Evolutionary conservation across 2,797 vertebrate genomes (phyloP).

Genomic region (Trachurus trachurus): DNA sequence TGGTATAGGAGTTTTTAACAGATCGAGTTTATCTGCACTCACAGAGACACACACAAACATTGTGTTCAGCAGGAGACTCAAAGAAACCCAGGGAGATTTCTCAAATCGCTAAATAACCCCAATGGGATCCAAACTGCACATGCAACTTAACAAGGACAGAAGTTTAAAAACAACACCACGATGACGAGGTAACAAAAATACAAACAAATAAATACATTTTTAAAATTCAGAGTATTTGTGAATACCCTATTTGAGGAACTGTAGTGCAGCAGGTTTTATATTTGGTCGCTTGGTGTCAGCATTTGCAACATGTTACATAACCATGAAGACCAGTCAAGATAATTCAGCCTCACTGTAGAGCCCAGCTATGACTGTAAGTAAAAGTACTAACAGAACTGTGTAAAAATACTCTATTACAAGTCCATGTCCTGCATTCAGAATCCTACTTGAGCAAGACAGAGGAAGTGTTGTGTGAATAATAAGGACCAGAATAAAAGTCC

Average conservation of each 20-base stretch:
- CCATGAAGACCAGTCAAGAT: background rate
- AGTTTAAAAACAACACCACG: background rate
- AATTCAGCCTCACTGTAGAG: too few relatives aligned
- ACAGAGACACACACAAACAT: background rate
- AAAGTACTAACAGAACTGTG: background rate
- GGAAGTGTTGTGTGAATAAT: background rate
- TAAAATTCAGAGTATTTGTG: background rate
- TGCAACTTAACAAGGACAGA: background rate
- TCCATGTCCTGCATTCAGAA: background rate
- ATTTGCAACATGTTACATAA: slow-evolving; percentile 28
- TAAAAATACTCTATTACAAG: too few relatives aligned
- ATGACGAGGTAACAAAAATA: background rate
- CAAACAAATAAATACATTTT: background rate
- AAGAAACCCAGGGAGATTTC: background rate
- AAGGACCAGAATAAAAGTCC: background rate
- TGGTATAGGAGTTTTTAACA: too few relatives aligned
- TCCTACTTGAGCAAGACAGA: background rate
- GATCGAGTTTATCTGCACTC: too few relatives aligned
- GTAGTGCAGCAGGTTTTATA: slow-evolving; percentile 10
- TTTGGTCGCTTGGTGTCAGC: slow-evolving; percentile 61
- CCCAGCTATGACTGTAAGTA: background rate
- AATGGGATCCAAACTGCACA: background rate
- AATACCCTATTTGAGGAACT: background rate
- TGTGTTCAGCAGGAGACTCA: background rate
- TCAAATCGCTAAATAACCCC: background rate